Evolutionary conservation across 2,113 vertebrate genomes (phyloP), one percentile per base, ranked within the genome.

Genomic region (Corvus cornix): DNA sequence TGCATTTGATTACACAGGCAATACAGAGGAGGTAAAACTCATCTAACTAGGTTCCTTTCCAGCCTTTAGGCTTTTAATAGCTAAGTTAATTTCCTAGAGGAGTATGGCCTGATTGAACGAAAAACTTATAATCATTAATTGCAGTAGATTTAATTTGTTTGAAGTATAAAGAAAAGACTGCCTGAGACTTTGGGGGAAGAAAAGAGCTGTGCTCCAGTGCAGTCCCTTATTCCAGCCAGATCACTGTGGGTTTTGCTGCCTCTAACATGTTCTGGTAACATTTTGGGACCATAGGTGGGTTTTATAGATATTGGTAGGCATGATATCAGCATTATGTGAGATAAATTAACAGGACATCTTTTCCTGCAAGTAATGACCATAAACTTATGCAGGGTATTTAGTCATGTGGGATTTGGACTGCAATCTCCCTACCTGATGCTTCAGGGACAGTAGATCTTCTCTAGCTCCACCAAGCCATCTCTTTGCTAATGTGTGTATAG

Each of bases 91-190:
- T 97, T 96, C 93, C 95, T 97, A 84, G 76, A 93, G 90, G 96
- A 95, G 89, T 90, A 89, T 84, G 73, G 88, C 73, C 83, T 94
- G 95, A 96, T 95, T 94, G 96, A 97, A 96, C 88, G 93, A 84
- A 96, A 96, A 94, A 68, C 93, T 96, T 96, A 92, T 96, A 96
- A 95, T 96, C 93, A 96, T 97, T 96, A 95, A 96, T 93, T 95
- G 95, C 37, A 2, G 95, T 84, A 84, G 92, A 93, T 96, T 95
- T 96, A 97, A 97, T 97, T 93, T 93, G 70, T 93, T 95, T 89
- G 92, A 96, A 94, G 86, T 87, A 76, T 84, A 84, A 90, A 90
- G 93, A 59, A 75, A 88, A 86, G 83, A 49, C 67, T 96, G 81
- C 59, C 75, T 96, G 92, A 93, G 89, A 94, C 68, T 92, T 89